Evolutionary conservation across 37 sponge, comb jelly and placozoan species (phyloP), one percentile per base, ranked within the genome.

Genomic region (Beroe ovata): DNA sequence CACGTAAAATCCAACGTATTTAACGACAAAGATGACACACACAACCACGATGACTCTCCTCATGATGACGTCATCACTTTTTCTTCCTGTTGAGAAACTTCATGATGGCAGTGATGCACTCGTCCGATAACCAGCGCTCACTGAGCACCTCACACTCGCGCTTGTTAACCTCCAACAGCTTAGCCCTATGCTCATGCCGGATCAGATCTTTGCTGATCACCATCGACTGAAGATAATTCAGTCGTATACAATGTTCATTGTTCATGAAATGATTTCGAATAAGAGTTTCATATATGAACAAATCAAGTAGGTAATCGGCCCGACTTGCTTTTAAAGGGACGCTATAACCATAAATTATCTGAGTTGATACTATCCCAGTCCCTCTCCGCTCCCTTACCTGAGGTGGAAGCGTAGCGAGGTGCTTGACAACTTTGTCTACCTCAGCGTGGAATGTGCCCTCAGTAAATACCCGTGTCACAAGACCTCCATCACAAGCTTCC

Each of bases 81-180:
- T 92, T 47, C 84, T 94, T 94, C 22, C 95, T 91, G 54, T 93
- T 91, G 89, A 94, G 92, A 90, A 96, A 96, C 21, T 88, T 81
- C 64, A 94, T 93, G 60, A 96, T 92, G 90, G 96, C 96, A 36
- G 91, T 66, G 60, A 89, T 90, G 69, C 94, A 93, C 90, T 96
- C 96, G 8, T 94, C 95, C 11, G 93, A 93, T 60, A 91, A 69
- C 96, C 96, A 96, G 23, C 96, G 64, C 84, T 96, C 94, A 88
- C 91, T 90, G 54, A 96, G 91, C 19, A 92, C 61, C 8, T 91
- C 92, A 88, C 95, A 94, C 89, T 96, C 96, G n/a, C 64, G 59
- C 0, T 19, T 35, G 64, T 96, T 96, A 16, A 92, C 94, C 38
- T 90, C 71, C 64, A 92, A 89, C 60, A 96, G 93, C 60, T 39